These are phyloP conservation scores for Myripristis murdjan DNA, from an alignment of 2,797 vertebrate genomes.

Conservation along the genomic window DNA sequence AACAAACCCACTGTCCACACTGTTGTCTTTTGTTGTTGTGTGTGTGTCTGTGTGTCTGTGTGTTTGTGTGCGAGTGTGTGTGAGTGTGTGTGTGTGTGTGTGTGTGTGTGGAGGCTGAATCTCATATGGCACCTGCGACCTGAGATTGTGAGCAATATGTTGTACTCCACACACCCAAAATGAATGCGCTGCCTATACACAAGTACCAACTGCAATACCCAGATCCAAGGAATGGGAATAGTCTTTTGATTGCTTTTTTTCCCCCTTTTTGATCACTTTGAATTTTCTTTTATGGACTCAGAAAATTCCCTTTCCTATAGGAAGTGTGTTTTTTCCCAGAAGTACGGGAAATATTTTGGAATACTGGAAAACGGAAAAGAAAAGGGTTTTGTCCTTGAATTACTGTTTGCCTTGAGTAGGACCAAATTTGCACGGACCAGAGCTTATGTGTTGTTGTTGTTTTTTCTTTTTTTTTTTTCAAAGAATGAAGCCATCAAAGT, in stretches of 20 bases:
- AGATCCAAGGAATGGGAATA: slow-evolving; percentile 57
- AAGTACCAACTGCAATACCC: slow-evolving; percentile 71
- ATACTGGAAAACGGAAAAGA: slow-evolving; percentile 19
- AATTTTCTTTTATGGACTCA: slow-evolving; percentile 59
- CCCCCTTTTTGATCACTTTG: slow-evolving; percentile 23
- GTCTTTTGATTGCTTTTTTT: slow-evolving; percentile 28
- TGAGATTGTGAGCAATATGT: slow-evolving; percentile 79
- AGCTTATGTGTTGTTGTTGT: too few species aligned
- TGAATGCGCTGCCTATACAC: slow-evolving; percentile 61
- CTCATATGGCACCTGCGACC: slow-evolving; percentile 50
- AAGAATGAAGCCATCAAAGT: slow-evolving; percentile 76
- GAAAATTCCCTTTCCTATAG: slow-evolving; percentile 55
- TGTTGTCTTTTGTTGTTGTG: slow-evolving; percentile 63
- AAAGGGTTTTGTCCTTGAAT: slow-evolving; percentile 48
- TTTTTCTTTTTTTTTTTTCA: too few species aligned
- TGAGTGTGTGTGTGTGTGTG: slow-evolving; percentile 30
- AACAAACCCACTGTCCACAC: slow-evolving; percentile 56
- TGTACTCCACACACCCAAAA: slow-evolving; percentile 54
- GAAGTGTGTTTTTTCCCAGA: slow-evolving; percentile 34
- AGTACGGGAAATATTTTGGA: slow-evolving; percentile 33
- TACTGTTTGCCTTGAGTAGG: slow-evolving; percentile 64
- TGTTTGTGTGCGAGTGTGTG: slow-evolving; percentile 24
- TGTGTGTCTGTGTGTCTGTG: slow-evolving; percentile 27
- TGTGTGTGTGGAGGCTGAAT: slow-evolving; percentile 15
- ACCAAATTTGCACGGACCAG: slow-evolving; percentile 70